Base-by-base conservation (phyloP, 2,888 invertebrate species). In the Agonum fuliginosum region DNA sequence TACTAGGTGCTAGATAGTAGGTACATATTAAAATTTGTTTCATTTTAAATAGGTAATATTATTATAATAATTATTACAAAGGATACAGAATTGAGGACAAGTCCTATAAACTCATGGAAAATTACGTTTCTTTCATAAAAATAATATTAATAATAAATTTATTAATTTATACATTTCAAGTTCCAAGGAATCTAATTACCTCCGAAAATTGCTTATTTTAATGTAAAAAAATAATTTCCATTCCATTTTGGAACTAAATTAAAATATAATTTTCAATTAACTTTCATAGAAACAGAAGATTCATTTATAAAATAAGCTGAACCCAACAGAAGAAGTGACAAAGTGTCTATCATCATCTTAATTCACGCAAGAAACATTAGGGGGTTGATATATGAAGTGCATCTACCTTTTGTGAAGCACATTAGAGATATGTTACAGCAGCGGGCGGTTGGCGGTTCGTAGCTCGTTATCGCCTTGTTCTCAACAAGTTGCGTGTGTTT, bases 401-500 rank as follows among this genome's bases (percentile, higher is more conserved):
- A 54, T 24, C 54, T 22, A 54, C 54, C 24, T 54, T 37, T 54
- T 27, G 54, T 24, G 54, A 24, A 54, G 20, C 54, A 54, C 54
- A 54, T 54, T 54, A 24, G 51, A 24, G 51, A 54, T 54, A 54
- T 54, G 54, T 54, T 54, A n/a, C n/a, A 37, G 37, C 14, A 17
- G 46, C 46, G 17, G 46, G 37, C 4, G 4, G 24, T n/a, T n/a
- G n/a, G n/a, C n/a, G n/a, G n/a, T n/a, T n/a, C n/a, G n/a, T n/a
- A n/a, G n/a, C 24, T 54, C 54, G 54, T 54, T 54, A 54, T 54
- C 54, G 54, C 54, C 54, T 54, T 54, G 54, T 54, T 48, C 54
- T 54, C 54, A 54, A 54, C 54, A 54, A 54, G 54, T 54, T 54
- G 54, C 54, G 54, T 54, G 54, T 54, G 54, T 22, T 54, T 54